Conservation (phyloP, 2,888 invertebrate species). For the Hanleya hanleyi region DNA sequence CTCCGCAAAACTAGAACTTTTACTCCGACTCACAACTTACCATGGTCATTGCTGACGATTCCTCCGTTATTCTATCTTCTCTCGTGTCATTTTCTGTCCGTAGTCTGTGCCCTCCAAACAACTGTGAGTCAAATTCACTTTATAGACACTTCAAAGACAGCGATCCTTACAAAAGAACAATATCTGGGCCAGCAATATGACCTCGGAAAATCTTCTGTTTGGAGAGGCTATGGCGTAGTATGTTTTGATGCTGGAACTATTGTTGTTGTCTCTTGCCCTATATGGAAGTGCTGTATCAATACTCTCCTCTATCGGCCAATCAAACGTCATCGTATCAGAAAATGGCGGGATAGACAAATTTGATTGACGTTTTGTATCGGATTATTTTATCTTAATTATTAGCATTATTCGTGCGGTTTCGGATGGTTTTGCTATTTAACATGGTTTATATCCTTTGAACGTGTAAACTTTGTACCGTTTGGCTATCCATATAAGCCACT, state of each 20-base stretch:
- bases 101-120: background rate
- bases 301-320: conserved; percentile 19
- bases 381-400: too few species aligned
- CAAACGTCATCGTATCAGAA: background rate
- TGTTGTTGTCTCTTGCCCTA: conserved; percentile 64
- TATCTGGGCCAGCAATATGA: background rate
- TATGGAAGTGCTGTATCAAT: conserved; percentile 56
- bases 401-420: too few species aligned
- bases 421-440: too few species aligned
- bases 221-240: conserved; percentile 51
- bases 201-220: background rate
- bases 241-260: conserved; percentile 56
- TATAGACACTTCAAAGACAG: background rate
- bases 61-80: background rate
- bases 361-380: too few species aligned
- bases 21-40: background rate
- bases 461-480: too few species aligned
- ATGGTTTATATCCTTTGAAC: too few species aligned
- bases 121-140: background rate
- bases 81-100: conserved; percentile 3
- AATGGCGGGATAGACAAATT: background rate
- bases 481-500: too few species aligned
- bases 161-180: background rate
- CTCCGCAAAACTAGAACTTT: background rate
- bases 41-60: conserved; percentile 4